Evolutionary conservation across 2,888 invertebrate genomes (phyloP).

Genomic region (Apamea anceps): DNA sequence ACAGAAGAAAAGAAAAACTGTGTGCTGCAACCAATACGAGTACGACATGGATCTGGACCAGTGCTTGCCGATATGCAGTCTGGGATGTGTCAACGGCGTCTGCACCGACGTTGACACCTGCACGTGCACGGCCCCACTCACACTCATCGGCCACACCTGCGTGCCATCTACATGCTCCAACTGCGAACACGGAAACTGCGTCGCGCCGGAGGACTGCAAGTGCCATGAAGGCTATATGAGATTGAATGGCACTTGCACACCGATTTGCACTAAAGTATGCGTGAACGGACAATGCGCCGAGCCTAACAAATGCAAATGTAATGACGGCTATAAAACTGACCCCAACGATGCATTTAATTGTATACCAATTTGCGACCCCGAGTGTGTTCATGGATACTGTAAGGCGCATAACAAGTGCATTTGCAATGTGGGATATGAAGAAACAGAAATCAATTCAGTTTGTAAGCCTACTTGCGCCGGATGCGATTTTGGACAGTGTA

Average conservation of each 20-base stretch:
- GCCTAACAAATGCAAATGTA: conserved; percentile 43
- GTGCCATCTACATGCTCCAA: conserved; percentile 24
- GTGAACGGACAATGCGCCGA: conserved; percentile 38
- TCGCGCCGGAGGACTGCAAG: conserved; percentile 78
- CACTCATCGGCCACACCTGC: conserved; percentile 32
- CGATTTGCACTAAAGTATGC: conserved; percentile 30
- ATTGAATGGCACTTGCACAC: conserved; percentile 62
- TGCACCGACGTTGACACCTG: conserved; percentile 33
- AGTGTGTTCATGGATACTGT: conserved; percentile 38
- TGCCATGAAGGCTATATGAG: conserved; percentile 79
- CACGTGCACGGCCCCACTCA: conserved; percentile 36
- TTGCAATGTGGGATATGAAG: conserved; percentile 40
- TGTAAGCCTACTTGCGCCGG: conserved; percentile 47
- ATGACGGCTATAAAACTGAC: conserved; percentile 41
- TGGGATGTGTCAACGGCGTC: conserved; percentile 33
- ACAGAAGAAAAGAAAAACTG: conserved; percentile 12
- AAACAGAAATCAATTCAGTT: conserved; percentile 4
- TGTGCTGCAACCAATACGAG: conserved; percentile 32
- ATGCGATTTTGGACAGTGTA: conserved; percentile 55
- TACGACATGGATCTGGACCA: background rate
- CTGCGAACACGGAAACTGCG: conserved; percentile 74
- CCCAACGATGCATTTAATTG: conserved; percentile 25
- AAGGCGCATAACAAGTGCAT: conserved; percentile 23
- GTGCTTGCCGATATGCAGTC: conserved; percentile 44
- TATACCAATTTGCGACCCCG: conserved; percentile 33